Evolutionary conservation across 2,797 vertebrate genomes (phyloP).

Genomic region (Arrhamphus sclerolepis): DNA sequence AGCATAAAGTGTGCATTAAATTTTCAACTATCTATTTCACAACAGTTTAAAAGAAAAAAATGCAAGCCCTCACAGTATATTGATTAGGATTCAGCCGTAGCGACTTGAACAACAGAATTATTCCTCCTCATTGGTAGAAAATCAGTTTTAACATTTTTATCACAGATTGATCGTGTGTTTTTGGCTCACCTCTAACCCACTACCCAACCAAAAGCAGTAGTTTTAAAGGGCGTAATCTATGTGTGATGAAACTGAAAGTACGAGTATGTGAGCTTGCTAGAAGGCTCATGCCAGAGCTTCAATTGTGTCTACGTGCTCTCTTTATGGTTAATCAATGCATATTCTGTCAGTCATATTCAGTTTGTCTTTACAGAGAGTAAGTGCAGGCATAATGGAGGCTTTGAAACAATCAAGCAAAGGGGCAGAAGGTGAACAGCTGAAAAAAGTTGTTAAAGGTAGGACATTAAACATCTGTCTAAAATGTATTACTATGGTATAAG

Average conservation of each 20-base stretch:
- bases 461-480: not conserved
- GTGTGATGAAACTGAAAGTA: too few species aligned
- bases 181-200: too few species aligned
- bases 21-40: not conserved
- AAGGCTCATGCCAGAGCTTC: too few species aligned
- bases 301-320: too few species aligned
- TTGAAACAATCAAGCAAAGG: constrained; percentile 84
- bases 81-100: not conserved
- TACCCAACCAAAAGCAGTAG: too few species aligned
- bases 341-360: constrained; percentile 2
- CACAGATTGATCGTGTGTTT: not conserved
- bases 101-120: not conserved
- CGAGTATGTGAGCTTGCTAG: too few species aligned
- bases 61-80: too few species aligned
- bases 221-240: too few species aligned
- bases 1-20: constrained; percentile 80
- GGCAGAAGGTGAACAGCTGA: constrained; percentile 84
- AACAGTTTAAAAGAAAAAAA: not conserved
- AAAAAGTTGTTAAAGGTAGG: constrained; percentile 90
- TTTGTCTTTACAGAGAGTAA: constrained; percentile 83
- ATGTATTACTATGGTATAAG: not conserved
- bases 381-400: constrained; percentile 84
- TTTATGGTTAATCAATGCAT: too few species aligned
- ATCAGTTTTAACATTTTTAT: not conserved
- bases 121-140: not conserved